Percentiles rank a stretch among this genome's conserved stretches.
Conservation (phyloP, 2,113 vertebrate species). For the Psammodynastes pulverulentus region DNA sequence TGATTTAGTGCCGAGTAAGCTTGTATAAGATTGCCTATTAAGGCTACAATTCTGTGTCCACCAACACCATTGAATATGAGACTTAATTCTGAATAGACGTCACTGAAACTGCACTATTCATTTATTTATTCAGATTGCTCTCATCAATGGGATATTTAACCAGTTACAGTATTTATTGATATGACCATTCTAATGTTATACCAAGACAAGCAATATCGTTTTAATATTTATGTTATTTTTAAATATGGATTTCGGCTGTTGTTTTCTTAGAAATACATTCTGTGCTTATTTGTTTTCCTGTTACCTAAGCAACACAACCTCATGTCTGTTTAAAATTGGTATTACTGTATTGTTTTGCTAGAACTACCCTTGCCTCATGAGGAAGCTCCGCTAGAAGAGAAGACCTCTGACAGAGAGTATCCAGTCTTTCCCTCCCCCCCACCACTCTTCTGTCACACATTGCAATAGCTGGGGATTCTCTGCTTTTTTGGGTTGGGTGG, state of each 20-base stretch:
- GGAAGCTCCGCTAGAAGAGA: neutral
- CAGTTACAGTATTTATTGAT: constrained; percentile 33
- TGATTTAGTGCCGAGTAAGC: neutral
- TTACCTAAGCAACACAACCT: constrained; percentile 87
- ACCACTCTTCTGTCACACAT: neutral
- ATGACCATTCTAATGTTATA: constrained; percentile 31
- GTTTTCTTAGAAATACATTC: constrained; percentile 71
- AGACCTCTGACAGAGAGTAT: neutral
- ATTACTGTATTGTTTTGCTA: constrained; percentile 65
- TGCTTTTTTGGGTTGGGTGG: neutral
- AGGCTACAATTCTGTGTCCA: neutral
- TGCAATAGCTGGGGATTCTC: neutral
- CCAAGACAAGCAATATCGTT: constrained; percentile 50
- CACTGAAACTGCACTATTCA: neutral
- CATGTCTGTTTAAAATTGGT: constrained; percentile 71
- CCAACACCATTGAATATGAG: neutral
- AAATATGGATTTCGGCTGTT: constrained; percentile 59
- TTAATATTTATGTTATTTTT: constrained; percentile 46
- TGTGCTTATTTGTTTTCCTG: constrained; percentile 85
- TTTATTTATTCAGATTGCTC: constrained; percentile 30
- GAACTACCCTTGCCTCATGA: neutral
- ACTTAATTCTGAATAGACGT: neutral
- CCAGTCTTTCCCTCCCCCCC: neutral
- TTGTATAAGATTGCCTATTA: neutral
- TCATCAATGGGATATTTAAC: constrained; percentile 32